Evolutionary conservation across 2,113 vertebrate genomes (phyloP).

Genomic region (Myotis brandtii): DNA sequence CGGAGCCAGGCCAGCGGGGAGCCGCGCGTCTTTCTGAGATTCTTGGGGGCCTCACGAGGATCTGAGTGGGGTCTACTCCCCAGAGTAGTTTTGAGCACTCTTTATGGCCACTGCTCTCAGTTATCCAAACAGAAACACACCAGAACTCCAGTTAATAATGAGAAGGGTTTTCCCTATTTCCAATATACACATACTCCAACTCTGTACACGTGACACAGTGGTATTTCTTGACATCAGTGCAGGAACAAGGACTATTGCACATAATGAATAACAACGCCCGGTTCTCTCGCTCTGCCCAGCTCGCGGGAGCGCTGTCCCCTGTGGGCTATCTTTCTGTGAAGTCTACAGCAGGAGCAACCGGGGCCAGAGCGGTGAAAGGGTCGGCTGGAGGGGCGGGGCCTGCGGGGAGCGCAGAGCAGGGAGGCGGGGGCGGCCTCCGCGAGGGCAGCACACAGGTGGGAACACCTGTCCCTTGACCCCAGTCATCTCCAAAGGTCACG

Average conservation of each 20-base stretch:
- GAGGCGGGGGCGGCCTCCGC: slow-evolving; percentile 87
- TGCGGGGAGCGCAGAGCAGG: slow-evolving; percentile 85
- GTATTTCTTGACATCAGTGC: slow-evolving; percentile 85
- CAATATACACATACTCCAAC: slow-evolving; percentile 83
- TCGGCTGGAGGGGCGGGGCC: slow-evolving; percentile 78
- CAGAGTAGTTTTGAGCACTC: slow-evolving; percentile 60
- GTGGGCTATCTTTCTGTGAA: slow-evolving; percentile 90
- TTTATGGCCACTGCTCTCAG: slow-evolving; percentile 69
- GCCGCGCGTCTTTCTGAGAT: slow-evolving; percentile 54
- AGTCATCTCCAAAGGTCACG: slow-evolving; percentile 85
- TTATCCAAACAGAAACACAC: slow-evolving; percentile 74
- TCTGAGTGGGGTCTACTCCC: slow-evolving; percentile 59
- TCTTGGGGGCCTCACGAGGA: slow-evolving; percentile 51
- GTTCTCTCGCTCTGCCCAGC: slow-evolving; percentile 72
- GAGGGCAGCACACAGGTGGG: slow-evolving; percentile 85
- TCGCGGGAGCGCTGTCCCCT: not conserved
- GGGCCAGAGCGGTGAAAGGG: slow-evolving; percentile 78
- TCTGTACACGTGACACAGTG: slow-evolving; percentile 84
- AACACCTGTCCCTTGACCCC: slow-evolving; percentile 83
- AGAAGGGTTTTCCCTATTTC: slow-evolving; percentile 81
- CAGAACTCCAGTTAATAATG: slow-evolving; percentile 66
- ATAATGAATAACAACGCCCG: slow-evolving; percentile 84
- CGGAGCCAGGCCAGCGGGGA: not conserved
- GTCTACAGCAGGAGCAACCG: slow-evolving; percentile 81
- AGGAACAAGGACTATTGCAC: slow-evolving; percentile 86